Evolutionary conservation across 2,888 invertebrate genomes (phyloP).

Genomic region (Melipona beecheii): DNA sequence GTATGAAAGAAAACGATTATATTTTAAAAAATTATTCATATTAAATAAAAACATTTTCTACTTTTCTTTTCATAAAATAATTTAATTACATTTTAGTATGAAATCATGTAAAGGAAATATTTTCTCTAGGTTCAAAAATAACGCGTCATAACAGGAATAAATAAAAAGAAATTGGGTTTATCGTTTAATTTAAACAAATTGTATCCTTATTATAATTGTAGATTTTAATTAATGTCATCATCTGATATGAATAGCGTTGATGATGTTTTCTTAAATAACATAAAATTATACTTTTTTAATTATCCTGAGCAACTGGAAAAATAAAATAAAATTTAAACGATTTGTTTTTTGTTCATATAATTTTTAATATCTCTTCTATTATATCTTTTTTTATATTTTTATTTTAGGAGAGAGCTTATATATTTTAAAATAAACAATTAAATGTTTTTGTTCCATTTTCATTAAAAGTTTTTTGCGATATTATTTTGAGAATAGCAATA

Average conservation of each 20-base stretch:
- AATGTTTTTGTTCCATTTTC: neutral
- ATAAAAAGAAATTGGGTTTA: neutral
- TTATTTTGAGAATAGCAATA: neutral
- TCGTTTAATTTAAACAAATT: neutral
- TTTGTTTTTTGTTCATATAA: too few species aligned
- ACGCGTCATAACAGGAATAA: neutral
- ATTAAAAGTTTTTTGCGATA: neutral
- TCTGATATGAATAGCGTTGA: too few species aligned
- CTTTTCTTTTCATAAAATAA: neutral
- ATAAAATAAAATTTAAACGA: too few species aligned
- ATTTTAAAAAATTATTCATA: neutral
- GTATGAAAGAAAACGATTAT: neutral
- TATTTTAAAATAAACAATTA: too few species aligned
- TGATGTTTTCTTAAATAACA: too few species aligned
- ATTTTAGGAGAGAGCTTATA: too few species aligned
- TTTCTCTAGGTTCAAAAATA: neutral
- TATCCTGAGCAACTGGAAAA: too few species aligned
- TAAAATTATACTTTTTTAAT: too few species aligned
- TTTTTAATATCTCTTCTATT: too few species aligned
- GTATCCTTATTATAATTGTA: neutral
- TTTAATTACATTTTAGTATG: neutral
- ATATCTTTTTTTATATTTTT: too few species aligned
- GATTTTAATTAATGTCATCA: neutral
- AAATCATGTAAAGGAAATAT: neutral
- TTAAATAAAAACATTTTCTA: neutral